phyloP scores from a whole-genome alignment of 2,888 invertebrate genomes.

The Polyommatus icarus region DNA sequence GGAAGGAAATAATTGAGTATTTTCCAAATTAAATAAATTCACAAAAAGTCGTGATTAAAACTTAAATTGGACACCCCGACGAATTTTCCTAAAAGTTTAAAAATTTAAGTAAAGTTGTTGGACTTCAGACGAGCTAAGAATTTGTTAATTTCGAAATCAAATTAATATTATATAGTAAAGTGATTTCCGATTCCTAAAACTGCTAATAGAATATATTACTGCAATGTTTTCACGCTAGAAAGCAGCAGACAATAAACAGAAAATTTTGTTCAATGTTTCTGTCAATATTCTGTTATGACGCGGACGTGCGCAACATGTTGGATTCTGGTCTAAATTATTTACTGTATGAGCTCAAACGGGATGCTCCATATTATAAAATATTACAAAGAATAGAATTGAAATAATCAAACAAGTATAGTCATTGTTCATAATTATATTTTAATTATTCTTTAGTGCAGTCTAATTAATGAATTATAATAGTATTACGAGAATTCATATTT shows the following conservation, averaged over 20 bases:
- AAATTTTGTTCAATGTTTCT: too few relatives aligned
- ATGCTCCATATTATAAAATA: neutral
- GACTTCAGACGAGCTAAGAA: conserved; percentile 39
- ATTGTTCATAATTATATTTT: too few relatives aligned
- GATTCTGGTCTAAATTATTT: too few relatives aligned
- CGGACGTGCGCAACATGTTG: too few relatives aligned
- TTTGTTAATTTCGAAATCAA: conserved; percentile 43
- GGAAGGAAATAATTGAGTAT: neutral
- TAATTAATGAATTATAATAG: too few relatives aligned
- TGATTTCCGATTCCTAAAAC: neutral
- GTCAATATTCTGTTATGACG: too few relatives aligned
- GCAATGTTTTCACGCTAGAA: too few relatives aligned
- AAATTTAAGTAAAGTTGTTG: conserved; percentile 35
- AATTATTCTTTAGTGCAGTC: too few relatives aligned
- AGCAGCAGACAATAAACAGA: too few relatives aligned
- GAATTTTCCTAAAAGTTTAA: conserved; percentile 41
- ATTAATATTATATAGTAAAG: neutral
- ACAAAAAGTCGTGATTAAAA: neutral
- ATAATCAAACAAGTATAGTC: neutral
- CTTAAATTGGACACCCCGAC: neutral
- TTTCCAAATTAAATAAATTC: neutral
- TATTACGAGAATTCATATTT: too few relatives aligned
- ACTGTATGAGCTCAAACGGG: too few relatives aligned
- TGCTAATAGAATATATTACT: neutral
- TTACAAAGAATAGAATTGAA: neutral